Percentiles rank a stretch among this genome's conserved stretches.
phyloP scores from a whole-genome alignment of 1,140 invertebrate genomes.

The Phortica variegata region DNA sequence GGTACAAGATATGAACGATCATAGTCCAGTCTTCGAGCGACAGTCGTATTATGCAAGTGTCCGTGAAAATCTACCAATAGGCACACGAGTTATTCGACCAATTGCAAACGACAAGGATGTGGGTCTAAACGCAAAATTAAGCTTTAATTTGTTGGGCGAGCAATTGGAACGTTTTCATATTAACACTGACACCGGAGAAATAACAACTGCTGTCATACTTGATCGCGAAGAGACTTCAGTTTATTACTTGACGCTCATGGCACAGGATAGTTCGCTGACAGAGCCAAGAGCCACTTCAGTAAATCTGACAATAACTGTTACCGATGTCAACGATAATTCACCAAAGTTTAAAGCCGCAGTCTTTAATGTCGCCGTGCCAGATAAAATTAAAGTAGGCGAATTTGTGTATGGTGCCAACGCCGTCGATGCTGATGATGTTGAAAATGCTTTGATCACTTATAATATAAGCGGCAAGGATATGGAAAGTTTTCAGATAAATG shows the following conservation, averaged over 20 bases:
- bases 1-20: slow-evolving; percentile 93
- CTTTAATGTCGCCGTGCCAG: slow-evolving; percentile 78
- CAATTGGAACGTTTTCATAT: slow-evolving; percentile 75
- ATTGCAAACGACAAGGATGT: slow-evolving; percentile 77
- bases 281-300: slow-evolving; percentile 75
- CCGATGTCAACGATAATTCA: slow-evolving; percentile 86
- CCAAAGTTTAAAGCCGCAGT: slow-evolving; percentile 72
- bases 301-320: slow-evolving; percentile 76
- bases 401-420: slow-evolving; percentile 89
- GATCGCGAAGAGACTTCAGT: slow-evolving; percentile 77
- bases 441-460: slow-evolving; percentile 79
- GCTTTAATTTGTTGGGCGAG: slow-evolving; percentile 79
- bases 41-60: slow-evolving; percentile 76
- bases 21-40: slow-evolving; percentile 80
- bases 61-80: slow-evolving; percentile 73
- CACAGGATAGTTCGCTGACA: slow-evolving; percentile 82
- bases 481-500: slow-evolving; percentile 74
- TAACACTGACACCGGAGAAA: slow-evolving; percentile 72
- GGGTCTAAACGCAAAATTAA: slow-evolving; percentile 81
- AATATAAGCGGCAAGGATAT: slow-evolving; percentile 75
- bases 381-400: slow-evolving; percentile 70
- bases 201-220: slow-evolving; percentile 69
- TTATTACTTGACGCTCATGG: slow-evolving; percentile 81
- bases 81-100: slow-evolving; percentile 71
- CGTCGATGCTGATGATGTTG: slow-evolving; percentile 74